Evolutionary conservation across 2,113 vertebrate genomes (phyloP), one percentile per base, ranked within the genome.

Genomic region (Varanus salvator): DNA sequence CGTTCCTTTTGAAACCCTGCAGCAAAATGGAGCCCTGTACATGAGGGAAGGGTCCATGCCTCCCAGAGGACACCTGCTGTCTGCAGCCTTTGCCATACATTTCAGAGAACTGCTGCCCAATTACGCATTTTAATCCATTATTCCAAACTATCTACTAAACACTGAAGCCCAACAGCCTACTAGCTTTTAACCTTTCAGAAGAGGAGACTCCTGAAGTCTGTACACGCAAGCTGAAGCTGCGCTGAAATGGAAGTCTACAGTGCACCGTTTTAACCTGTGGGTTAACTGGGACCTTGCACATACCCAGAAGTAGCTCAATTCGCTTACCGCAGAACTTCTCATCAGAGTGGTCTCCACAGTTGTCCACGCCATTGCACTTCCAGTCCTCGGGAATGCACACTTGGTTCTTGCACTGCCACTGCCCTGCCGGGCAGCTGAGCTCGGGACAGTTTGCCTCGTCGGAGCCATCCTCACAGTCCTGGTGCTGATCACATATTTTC

Each of bases 331-430:
- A 97, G 57, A 87, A 1, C 0, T 98, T 97, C 94, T 99, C 99
- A 19, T 99, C 98, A 0, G 98, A 99, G 57, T 95, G 95, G 91
- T 99, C 99, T 0, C 98, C 97, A 4, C 99, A 99, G 95, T 99
- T 97, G 0, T 99, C 96, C 15, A 98, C 93, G 1, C 98, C 97
- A 0, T 99, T 97, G 19, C 99, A 99, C 95, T 97, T 98, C 98
- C 98, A 98, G 4, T 97, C 95, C 17, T 97, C 97, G 3, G 97
- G 96, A 90, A 99, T 94, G 84, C 99, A 99, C 21, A 97, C 95
- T 85, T 84, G 75, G 93, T 98, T 99, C 88, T 74, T 92, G 93
- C 99, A 99, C n/a, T 94, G 97, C 98, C 98, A 98, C 92, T 99
- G 98, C 2, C 97, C 96, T 0, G 93, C 92, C 83, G 97, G 90